Conservation (phyloP, 37 sponge, comb jelly and placozoan genomes). For the Beroe forskalii region DNA sequence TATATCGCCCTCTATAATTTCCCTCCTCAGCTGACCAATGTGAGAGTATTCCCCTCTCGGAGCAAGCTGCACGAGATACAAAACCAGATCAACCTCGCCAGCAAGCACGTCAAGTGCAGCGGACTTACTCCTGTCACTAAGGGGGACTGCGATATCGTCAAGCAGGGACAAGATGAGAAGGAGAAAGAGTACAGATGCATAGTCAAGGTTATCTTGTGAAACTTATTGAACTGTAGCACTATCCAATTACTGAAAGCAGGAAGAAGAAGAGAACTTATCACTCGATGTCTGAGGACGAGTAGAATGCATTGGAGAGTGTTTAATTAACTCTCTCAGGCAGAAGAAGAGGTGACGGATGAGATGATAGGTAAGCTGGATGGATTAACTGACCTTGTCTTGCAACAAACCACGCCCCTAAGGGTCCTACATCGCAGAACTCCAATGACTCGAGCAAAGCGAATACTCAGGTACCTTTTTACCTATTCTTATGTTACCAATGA, state of each 20-base stretch:
- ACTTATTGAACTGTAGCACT: too few relatives aligned
- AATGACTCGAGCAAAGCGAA: constrained; percentile 68
- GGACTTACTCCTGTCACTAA: constrained; percentile 69
- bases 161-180: constrained; percentile 90
- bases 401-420: constrained; percentile 92
- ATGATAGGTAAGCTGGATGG: background rate
- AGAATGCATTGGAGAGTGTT: too few relatives aligned
- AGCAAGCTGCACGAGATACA: constrained; percentile 64
- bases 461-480: too few relatives aligned
- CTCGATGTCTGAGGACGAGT: too few relatives aligned
- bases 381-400: background rate
- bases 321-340: background rate
- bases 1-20: too few relatives aligned
- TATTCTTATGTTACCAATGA: too few relatives aligned
- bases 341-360: background rate
- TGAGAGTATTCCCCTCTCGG: background rate
- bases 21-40: constrained; percentile 40
- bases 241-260: too few relatives aligned
- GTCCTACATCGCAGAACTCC: constrained; percentile 89
- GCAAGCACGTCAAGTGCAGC: constrained; percentile 63
- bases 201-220: constrained; percentile 44
- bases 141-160: constrained; percentile 68
- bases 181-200: constrained; percentile 76
- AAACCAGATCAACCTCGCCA: constrained; percentile 68
- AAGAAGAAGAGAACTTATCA: too few relatives aligned